A percentile compares a stretch with the other conserved stretches of the same genome.
phyloP scores from a whole-genome alignment of 2,113 vertebrate genomes.

The Felis chaus region DNA sequence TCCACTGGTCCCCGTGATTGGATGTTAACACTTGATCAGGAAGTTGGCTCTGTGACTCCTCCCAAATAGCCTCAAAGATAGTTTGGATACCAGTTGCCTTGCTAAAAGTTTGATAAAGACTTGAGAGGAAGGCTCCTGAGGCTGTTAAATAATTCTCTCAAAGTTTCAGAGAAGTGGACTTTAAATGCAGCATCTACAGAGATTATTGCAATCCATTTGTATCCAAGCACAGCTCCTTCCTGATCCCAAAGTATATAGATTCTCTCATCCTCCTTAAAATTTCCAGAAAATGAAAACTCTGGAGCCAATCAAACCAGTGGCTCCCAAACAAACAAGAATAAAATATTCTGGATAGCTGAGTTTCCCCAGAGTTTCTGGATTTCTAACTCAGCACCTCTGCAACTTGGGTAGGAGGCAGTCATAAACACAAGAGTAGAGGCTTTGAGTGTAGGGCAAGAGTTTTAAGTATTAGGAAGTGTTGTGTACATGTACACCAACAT shows the following conservation, averaged over 20 bases:
- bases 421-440: neutral
- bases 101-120: neutral
- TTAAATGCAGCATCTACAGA: neutral
- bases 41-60: neutral
- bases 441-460: neutral
- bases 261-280: neutral
- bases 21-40: neutral
- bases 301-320: neutral
- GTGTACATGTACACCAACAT: neutral
- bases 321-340: constrained; percentile 11
- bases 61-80: neutral
- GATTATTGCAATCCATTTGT: neutral
- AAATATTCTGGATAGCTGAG: neutral
- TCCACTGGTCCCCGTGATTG: neutral
- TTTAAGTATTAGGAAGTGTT: neutral
- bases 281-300: constrained; percentile 32
- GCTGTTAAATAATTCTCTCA: constrained; percentile 10
- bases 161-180: neutral
- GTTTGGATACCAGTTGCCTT: neutral
- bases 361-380: neutral
- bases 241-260: neutral
- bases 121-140: neutral
- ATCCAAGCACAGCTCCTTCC: neutral
- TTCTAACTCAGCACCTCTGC: neutral
- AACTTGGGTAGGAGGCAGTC: neutral